phyloP scores from a whole-genome alignment of 2,797 vertebrate genomes.

The Thaleichthys pacificus region DNA sequence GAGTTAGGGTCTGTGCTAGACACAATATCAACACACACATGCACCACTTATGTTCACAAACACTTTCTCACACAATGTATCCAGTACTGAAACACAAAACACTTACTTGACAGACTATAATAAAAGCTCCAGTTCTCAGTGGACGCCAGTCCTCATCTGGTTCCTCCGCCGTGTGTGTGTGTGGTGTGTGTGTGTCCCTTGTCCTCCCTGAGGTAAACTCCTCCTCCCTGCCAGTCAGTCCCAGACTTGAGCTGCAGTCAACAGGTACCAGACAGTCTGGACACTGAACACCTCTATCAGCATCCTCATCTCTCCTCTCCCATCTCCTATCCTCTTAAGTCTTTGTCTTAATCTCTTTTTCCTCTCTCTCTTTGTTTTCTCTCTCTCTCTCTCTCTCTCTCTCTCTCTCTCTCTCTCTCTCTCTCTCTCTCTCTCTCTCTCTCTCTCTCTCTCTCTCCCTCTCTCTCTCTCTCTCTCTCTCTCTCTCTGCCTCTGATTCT shows the following conservation, averaged over 20 bases:
- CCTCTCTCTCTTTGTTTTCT: too few species aligned
- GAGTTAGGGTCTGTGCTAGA: not conserved
- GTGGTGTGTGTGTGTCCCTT: not conserved
- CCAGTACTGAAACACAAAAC: not conserved
- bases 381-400: not conserved
- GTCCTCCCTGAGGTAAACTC: not conserved
- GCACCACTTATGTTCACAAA: not conserved
- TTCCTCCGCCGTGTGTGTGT: too few species aligned
- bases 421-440: not conserved
- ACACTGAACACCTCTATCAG: not conserved
- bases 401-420: not conserved
- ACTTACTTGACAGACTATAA: conserved; percentile 4
- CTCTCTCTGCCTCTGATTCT: not conserved
- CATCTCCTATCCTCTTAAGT: too few species aligned
- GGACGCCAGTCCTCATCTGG: too few species aligned
- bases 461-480: too few species aligned
- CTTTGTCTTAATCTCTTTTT: too few species aligned
- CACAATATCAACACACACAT: not conserved
- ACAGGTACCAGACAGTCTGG: not conserved
- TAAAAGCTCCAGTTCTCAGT: not conserved
- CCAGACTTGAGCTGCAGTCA: conserved; percentile 2
- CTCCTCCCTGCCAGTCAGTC: not conserved
- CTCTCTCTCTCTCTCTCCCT: not conserved
- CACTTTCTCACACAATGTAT: not conserved
- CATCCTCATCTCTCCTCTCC: not conserved